Evolutionary conservation across 2,888 invertebrate genomes (phyloP).

Genomic region (Tachina fera): DNA sequence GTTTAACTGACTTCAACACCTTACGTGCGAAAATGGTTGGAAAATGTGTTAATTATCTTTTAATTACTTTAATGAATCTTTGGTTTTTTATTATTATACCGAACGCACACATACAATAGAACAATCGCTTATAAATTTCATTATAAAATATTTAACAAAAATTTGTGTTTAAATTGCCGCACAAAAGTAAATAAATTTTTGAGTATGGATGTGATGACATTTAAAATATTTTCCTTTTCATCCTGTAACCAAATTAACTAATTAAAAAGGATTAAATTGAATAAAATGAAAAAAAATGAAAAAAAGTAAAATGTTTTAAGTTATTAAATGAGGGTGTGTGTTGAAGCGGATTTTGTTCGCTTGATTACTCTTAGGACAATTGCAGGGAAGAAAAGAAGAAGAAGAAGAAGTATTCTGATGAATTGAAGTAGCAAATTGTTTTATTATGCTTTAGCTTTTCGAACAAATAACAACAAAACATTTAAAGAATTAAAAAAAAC

Average conservation of each 20-base stretch:
- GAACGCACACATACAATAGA: slow-evolving; percentile 14
- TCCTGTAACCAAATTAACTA: background rate
- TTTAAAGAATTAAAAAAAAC: no score
- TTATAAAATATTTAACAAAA: background rate
- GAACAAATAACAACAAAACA: no score
- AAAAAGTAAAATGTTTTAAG: background rate
- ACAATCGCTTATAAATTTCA: background rate
- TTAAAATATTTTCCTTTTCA: slow-evolving; percentile 18
- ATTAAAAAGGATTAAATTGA: background rate
- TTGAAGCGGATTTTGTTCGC: no score
- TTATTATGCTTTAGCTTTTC: no score
- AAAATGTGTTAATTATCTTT: slow-evolving; percentile 71
- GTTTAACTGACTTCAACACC: slow-evolving; percentile 71
- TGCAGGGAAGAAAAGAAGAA: no score
- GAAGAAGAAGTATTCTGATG: no score
- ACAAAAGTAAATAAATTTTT: slow-evolving; percentile 34
- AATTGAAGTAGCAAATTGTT: background rate
- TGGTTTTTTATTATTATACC: slow-evolving; percentile 10
- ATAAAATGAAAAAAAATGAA: background rate
- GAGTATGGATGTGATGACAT: slow-evolving; percentile 28
- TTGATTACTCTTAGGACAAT: no score
- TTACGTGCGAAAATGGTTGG: slow-evolving; percentile 69
- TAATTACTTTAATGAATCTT: slow-evolving; percentile 70
- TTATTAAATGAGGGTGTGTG: background rate
- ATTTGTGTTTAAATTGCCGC: background rate